Conservation (phyloP, 2,113 vertebrate genomes). For the Carassius gibelio region DNA sequence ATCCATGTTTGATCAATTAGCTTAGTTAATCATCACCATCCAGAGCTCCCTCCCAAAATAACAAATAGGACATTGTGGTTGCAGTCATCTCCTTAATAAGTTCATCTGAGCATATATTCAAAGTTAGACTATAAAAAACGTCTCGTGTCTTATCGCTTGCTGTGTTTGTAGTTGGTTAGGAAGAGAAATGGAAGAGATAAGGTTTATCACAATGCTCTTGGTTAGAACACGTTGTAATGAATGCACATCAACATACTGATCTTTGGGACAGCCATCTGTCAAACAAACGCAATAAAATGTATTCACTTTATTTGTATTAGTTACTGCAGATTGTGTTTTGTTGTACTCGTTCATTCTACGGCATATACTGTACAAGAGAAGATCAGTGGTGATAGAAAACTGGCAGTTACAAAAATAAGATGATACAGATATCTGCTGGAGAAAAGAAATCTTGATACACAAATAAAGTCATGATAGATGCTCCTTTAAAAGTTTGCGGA, state of each 20-base stretch:
- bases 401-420: conserved; percentile 50
- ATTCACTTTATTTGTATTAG: conserved; percentile 58
- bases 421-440: conserved; percentile 45
- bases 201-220: neutral
- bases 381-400: conserved; percentile 50
- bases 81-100: neutral
- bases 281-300: conserved; percentile 16
- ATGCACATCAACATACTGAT: neutral
- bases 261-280: neutral
- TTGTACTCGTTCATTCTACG: conserved; percentile 45
- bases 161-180: neutral
- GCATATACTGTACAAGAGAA: conserved; percentile 34
- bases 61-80: neutral
- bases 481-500: conserved; percentile 33
- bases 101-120: neutral
- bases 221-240: neutral
- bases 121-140: neutral
- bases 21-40: neutral
- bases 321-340: conserved; percentile 38
- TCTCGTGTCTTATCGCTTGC: neutral
- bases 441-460: conserved; percentile 44
- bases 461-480: conserved; percentile 39
- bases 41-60: too few species aligned
- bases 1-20: neutral
- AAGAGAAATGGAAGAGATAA: neutral